A percentile compares a stretch with the other conserved stretches of the same genome.
phyloP scores from a whole-genome alignment of 1,140 invertebrate genomes.

The Chrysoperla carnea region DNA sequence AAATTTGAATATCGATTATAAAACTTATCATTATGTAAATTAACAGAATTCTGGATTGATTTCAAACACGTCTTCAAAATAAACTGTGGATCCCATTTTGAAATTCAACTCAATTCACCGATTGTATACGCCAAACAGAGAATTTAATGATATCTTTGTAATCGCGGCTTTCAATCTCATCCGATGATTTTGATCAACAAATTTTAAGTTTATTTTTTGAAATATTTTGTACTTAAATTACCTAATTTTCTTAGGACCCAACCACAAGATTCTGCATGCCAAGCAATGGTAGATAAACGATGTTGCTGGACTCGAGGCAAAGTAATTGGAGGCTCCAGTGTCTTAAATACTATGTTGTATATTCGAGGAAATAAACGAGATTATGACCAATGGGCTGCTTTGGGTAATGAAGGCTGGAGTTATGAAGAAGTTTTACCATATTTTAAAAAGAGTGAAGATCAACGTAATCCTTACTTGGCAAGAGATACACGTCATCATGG shows the following conservation, averaged over 20 bases:
- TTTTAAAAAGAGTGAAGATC: conserved; percentile 74
- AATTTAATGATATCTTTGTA: too few species aligned
- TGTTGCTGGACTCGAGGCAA: conserved; percentile 76
- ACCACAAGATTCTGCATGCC: conserved; percentile 66
- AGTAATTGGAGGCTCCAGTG: conserved; percentile 71
- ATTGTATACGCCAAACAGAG: too few species aligned
- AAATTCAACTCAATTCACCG: too few species aligned
- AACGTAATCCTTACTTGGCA: conserved; percentile 64
- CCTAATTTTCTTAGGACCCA: conserved; percentile 43
- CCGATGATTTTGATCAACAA: too few species aligned
- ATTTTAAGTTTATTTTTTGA: too few species aligned
- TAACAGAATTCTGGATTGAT: too few species aligned
- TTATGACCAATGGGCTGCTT: conserved; percentile 75
- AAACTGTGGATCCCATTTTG: too few species aligned
- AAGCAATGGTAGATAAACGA: conserved; percentile 60
- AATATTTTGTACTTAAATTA: too few species aligned
- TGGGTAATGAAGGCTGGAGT: conserved; percentile 79
- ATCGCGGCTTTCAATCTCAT: too few species aligned
- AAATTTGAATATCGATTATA: too few species aligned
- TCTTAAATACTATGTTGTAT: conserved; percentile 82
- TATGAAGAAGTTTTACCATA: conserved; percentile 76
- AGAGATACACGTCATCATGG: conserved; percentile 47
- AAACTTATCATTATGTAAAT: too few species aligned
- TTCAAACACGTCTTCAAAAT: too few species aligned
- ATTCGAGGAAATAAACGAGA: conserved; percentile 78